A percentile compares a stretch with the other conserved stretches of the same genome.
Evolutionary conservation across 2,888 invertebrate species (phyloP).

Genomic region (Drosophila paramelanica): DNA sequence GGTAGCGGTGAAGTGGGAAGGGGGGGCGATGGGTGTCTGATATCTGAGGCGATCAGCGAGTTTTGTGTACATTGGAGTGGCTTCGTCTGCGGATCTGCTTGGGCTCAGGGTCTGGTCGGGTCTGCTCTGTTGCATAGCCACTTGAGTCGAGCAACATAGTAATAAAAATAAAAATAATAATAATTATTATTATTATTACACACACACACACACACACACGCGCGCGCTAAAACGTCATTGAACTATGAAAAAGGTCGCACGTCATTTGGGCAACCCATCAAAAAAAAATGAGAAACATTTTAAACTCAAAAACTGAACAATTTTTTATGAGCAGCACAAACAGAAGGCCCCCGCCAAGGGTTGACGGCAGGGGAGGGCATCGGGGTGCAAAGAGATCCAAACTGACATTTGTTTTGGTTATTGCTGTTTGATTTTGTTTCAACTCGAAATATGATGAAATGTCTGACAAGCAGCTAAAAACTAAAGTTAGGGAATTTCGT

Average conservation of each 20-base stretch:
- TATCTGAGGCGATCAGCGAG: conserved; percentile 58
- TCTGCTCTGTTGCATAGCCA: conserved; percentile 46
- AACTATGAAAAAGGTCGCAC: conserved; percentile 76
- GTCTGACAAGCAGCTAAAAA: conserved; percentile 47
- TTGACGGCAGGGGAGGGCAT: accelerated
- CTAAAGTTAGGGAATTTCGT: conserved; percentile 43
- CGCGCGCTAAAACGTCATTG: conserved; percentile 71
- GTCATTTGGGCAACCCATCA: conserved; percentile 41
- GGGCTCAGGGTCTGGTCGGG: conserved; percentile 47
- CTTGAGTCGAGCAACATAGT: conserved; percentile 54
- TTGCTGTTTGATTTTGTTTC: conserved; percentile 64
- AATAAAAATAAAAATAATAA: conserved; percentile 69
- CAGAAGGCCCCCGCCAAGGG: conserved; percentile 45
- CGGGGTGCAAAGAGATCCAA: conserved; percentile 24
- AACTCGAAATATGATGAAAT: conserved; percentile 66
- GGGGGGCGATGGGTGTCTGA: conserved; percentile 33
- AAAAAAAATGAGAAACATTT: conserved; percentile 24
- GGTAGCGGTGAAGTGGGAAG: not conserved
- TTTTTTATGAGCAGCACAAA: conserved; percentile 60
- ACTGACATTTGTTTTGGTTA: conserved; percentile 58
- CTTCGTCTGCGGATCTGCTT: conserved; percentile 49
- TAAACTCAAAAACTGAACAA: conserved; percentile 35
- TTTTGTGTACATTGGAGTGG: conserved; percentile 75
- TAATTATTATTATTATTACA: conserved; percentile 23
- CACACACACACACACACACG: conserved; percentile 13